phyloP scores from a whole-genome alignment of 2,113 vertebrate species.

The Brachypodius melanocephalos region DNA sequence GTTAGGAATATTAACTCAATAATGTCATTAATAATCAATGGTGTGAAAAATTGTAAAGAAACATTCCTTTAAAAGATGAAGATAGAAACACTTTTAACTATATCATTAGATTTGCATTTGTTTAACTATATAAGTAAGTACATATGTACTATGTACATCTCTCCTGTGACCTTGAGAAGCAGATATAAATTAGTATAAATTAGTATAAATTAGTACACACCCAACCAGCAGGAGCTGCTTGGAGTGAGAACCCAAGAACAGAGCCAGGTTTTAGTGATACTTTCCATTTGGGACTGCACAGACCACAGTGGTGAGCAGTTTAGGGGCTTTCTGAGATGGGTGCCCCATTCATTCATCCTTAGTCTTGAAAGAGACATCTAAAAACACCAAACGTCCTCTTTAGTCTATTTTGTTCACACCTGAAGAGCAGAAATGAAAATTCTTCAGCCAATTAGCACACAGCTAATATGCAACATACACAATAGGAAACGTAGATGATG shows the following conservation, averaged over 20 bases:
- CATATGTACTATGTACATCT: too few relatives aligned
- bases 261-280: background rate
- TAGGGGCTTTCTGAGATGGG: background rate
- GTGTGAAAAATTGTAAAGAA: background rate
- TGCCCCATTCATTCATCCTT: background rate
- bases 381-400: background rate
- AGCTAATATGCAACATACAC: accelerated
- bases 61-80: background rate
- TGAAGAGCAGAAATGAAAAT: background rate
- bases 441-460: background rate
- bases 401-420: background rate
- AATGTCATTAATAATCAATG: background rate
- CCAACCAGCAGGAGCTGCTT: background rate
- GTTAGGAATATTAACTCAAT: background rate
- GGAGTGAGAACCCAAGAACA: background rate
- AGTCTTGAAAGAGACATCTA: background rate
- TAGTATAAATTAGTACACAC: too few relatives aligned
- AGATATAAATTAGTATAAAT: background rate
- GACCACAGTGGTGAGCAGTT: background rate
- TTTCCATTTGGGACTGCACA: background rate
- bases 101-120: background rate
- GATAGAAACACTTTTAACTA: background rate
- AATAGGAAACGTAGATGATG: background rate
- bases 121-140: background rate
- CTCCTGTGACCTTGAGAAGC: background rate